A percentile compares a stretch with the other conserved stretches of the same genome.
These are phyloP conservation scores for Caenorhabditis sp. DNA, from an alignment of 2,888 invertebrate species.

Conservation along the genomic window DNA sequence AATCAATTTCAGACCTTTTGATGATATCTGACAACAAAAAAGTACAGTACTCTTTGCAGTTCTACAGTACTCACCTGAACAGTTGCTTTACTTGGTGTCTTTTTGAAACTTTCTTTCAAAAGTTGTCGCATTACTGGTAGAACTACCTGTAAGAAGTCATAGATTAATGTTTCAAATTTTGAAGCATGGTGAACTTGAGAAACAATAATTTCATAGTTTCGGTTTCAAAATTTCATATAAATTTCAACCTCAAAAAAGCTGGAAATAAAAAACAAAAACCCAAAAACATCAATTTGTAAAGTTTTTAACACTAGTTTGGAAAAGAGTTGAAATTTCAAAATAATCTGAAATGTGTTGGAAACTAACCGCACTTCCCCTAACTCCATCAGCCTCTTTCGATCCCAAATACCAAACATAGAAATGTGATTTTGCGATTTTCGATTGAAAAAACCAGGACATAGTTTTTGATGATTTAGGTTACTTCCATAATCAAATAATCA, in stretches of 20 bases:
- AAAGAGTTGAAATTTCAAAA: too few relatives aligned
- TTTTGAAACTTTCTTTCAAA: slow-evolving; percentile 56
- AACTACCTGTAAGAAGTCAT: slow-evolving; percentile 50
- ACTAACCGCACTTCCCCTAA: slow-evolving; percentile 78
- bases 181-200: too few relatives aligned
- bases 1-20: slow-evolving; percentile 91
- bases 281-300: too few relatives aligned
- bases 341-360: too few relatives aligned
- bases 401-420: slow-evolving; percentile 81
- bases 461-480: neutral
- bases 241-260: too few relatives aligned
- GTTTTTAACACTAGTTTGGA: too few relatives aligned
- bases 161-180: too few relatives aligned
- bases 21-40: slow-evolving; percentile 74
- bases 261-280: too few relatives aligned
- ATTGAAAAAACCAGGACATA: slow-evolving; percentile 55
- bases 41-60: too few relatives aligned
- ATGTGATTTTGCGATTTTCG: slow-evolving; percentile 71
- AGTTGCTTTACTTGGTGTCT: slow-evolving; percentile 60
- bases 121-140: slow-evolving; percentile 62
- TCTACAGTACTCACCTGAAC: slow-evolving; percentile 63
- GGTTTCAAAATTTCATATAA: too few relatives aligned
- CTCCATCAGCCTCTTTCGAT: slow-evolving; percentile 89
- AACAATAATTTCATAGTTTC: too few relatives aligned
- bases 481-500: slow-evolving; percentile 4